These are phyloP conservation scores for Hypolimnas misippus DNA, from an alignment of 2,888 invertebrate genomes.

Conservation along the genomic window DNA sequence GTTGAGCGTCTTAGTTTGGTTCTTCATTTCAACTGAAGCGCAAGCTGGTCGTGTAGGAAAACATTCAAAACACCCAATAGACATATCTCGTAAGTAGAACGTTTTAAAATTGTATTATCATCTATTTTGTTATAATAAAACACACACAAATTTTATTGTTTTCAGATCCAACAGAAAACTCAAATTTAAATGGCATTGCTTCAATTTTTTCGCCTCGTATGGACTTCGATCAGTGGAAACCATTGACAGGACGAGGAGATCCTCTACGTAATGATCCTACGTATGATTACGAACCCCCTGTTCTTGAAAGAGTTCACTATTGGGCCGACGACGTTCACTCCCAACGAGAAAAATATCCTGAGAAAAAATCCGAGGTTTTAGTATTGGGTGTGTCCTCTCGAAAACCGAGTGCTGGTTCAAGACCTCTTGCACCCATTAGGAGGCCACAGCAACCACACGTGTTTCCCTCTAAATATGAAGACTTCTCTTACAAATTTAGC, in stretches of 20 bases:
- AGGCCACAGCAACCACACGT: slow-evolving; percentile 56
- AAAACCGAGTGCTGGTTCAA: slow-evolving; percentile 84
- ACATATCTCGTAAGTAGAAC: slow-evolving; percentile 32
- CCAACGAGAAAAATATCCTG: slow-evolving; percentile 77
- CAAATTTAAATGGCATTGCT: slow-evolving; percentile 55
- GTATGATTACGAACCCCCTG: slow-evolving; percentile 93
- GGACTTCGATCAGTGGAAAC: slow-evolving; percentile 94
- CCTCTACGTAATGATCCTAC: slow-evolving; percentile 93
- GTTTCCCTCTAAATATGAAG: slow-evolving; percentile 72
- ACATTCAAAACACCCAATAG: slow-evolving; percentile 44
- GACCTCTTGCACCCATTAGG: slow-evolving; percentile 59
- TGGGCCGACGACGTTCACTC: slow-evolving; percentile 89
- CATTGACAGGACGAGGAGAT: slow-evolving; percentile 90
- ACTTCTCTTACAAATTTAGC: slow-evolving; percentile 77
- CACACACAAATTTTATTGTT: slow-evolving; percentile 30
- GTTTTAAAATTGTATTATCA: not conserved
- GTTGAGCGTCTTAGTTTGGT: slow-evolving; percentile 42
- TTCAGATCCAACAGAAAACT: slow-evolving; percentile 61
- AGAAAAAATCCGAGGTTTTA: slow-evolving; percentile 88
- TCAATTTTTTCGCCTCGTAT: slow-evolving; percentile 88
- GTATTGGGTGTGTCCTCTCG: slow-evolving; percentile 88
- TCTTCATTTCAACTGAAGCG: slow-evolving; percentile 41
- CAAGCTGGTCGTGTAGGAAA: slow-evolving; percentile 41
- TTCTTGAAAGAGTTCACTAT: slow-evolving; percentile 90
- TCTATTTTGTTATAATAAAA: not conserved